A percentile compares a stretch with the other conserved stretches of the same genome.
phyloP scores from a whole-genome alignment of 2,113 vertebrate genomes.

The Gobio gobio region DNA sequence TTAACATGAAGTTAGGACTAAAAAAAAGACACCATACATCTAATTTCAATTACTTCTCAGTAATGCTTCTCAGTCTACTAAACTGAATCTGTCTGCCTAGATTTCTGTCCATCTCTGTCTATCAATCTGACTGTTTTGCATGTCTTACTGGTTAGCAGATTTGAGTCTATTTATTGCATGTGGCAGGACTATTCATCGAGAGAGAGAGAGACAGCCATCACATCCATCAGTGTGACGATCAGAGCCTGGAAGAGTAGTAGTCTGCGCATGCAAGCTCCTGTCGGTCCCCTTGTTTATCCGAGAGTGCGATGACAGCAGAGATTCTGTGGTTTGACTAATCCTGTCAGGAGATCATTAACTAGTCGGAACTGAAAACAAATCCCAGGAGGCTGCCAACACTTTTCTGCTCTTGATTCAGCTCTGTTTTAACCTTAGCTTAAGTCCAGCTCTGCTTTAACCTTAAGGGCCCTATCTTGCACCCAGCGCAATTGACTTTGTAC shows the following conservation, averaged over 20 bases:
- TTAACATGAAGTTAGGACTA: background rate
- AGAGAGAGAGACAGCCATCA: conserved; percentile 18
- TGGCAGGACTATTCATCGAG: conserved; percentile 31
- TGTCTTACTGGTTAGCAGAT: conserved; percentile 15
- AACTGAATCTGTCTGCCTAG: background rate
- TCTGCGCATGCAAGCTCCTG: background rate
- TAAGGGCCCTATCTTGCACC: no score
- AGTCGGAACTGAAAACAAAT: background rate
- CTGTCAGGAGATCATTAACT: conserved; percentile 18
- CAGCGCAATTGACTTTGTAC: no score
- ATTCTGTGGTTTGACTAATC: conserved; percentile 31
- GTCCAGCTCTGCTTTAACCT: background rate
- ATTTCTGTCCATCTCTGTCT: conserved; percentile 8
- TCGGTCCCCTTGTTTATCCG: conserved; percentile 1
- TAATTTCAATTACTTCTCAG: background rate
- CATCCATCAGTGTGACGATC: conserved; percentile 28
- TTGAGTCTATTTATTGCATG: background rate
- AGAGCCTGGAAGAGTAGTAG: conserved; percentile 17
- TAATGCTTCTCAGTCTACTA: background rate
- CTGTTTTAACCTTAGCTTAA: background rate
- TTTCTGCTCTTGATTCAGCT: background rate
- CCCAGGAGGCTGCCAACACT: background rate
- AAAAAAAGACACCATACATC: background rate
- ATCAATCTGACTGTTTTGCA: conserved; percentile 23
- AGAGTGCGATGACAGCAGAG: conserved; percentile 15